Base-by-base conservation (phyloP, 2,888 invertebrate species). In the Geotrupes spiniger region DNA sequence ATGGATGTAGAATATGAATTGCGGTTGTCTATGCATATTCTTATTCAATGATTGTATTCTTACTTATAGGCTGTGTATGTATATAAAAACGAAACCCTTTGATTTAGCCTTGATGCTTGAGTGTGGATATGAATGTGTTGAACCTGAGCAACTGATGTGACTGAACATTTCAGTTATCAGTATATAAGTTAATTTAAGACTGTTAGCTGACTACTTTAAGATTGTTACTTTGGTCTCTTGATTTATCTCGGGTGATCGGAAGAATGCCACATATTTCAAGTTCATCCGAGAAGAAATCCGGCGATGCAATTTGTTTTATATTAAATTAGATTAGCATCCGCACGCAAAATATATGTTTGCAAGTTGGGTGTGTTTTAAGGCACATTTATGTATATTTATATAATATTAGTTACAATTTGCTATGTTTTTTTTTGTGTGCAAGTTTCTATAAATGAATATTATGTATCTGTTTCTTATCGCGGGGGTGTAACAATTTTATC, bases 51-150 rank as follows among this genome's bases (percentile, higher is more conserved):
- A 50, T 50, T n/a, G 41, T 68, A 63, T 64, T 60, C 65, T 69
- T 65, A 68, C 64, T 65, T 69, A 70, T 70, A 70, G 71, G 71
- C 71, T 72, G 71, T 72, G 71, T 70, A 66, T 72, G 71, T 72
- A 72, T 55, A 71, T 71, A 71, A 53, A 46, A 51, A 51, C 47
- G 43, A 51, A 51, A 50, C 40, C 36, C 46, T 54, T 52, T 53
- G 55, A 51, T 54, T 56, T 54, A 57, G 64, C 54, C 49, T 48
- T 57, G 51, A 51, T 47, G 48, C 43, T 43, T 52, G 46, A 36
- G 42, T 43, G 46, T 39, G 38, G 49, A 46, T 50, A 47, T 40
- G 29, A 42, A 45, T 42, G 41, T 36, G 47, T 37, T 40, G 39
- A 49, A 52, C 66, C 66, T 54, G 67, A 69, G 70, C 71, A 70